Evolutionary conservation across 2,113 vertebrate genomes (phyloP).

Genomic region (Zapornia atra): DNA sequence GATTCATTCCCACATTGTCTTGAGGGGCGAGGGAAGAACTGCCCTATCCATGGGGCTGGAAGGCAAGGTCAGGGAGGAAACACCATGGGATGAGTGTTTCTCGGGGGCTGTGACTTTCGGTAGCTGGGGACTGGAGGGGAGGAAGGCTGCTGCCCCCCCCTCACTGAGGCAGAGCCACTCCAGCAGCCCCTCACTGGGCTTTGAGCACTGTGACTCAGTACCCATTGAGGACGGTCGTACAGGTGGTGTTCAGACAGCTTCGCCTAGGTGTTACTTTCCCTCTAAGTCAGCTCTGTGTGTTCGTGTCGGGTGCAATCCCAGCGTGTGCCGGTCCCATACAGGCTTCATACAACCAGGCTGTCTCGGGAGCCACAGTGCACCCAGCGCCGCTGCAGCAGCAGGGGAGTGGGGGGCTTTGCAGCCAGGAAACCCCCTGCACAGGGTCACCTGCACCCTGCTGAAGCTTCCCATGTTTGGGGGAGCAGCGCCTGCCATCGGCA

Average conservation of each 20-base stretch:
- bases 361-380: fast-evolving
- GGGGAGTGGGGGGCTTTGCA: background rate
- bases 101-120: fast-evolving
- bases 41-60: fast-evolving
- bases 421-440: fast-evolving
- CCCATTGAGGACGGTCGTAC: background rate
- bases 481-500: background rate
- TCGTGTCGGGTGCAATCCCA: background rate
- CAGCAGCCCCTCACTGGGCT: background rate
- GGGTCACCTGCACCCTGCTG: background rate
- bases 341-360: background rate
- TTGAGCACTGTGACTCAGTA: fast-evolving
- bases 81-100: background rate
- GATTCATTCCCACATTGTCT: background rate
- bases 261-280: background rate
- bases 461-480: background rate
- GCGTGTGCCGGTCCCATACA: fast-evolving
- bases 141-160: background rate
- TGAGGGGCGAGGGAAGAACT: background rate
- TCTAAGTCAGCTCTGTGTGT: background rate
- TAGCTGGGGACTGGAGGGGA: background rate
- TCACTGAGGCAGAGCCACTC: background rate
- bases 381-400: fast-evolving
- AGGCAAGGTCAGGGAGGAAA: background rate
- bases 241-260: background rate